Conservation (phyloP, 1,140 invertebrate genomes). For the Rhynchophorus ferrugineus region DNA sequence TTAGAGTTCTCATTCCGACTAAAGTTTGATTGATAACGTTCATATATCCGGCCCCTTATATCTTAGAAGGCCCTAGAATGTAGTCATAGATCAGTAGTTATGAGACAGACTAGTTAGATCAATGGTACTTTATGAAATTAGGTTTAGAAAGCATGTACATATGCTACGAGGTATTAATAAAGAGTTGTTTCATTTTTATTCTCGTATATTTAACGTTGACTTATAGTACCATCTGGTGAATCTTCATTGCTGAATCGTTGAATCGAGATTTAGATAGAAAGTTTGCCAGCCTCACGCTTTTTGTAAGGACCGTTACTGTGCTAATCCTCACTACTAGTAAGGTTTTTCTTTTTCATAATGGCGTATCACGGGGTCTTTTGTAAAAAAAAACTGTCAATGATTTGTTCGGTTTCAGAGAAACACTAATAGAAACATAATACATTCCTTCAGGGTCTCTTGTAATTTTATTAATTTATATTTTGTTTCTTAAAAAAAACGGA, state of each 20-base stretch:
- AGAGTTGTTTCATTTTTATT: background rate
- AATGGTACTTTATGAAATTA: constrained; percentile 5
- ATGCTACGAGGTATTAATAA: constrained; percentile 7
- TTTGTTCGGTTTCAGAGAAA: too few relatives aligned
- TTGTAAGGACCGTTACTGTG: constrained; percentile 26
- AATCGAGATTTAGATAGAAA: constrained; percentile 21
- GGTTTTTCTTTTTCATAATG: constrained; percentile 17
- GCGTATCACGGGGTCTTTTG: constrained; percentile 14
- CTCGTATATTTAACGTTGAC: too few relatives aligned
- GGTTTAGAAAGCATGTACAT: constrained; percentile 15
- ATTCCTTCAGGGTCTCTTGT: too few relatives aligned
- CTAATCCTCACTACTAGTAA: constrained; percentile 6
- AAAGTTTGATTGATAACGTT: too few relatives aligned
- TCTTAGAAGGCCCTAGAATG: constrained; percentile 19
- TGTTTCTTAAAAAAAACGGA: too few relatives aligned
- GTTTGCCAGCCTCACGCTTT: constrained; percentile 42
- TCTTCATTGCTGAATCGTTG: background rate
- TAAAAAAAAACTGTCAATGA: too few relatives aligned
- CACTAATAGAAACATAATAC: too few relatives aligned
- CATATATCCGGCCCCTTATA: constrained; percentile 8
- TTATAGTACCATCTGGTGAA: constrained; percentile 1
- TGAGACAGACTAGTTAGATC: constrained; percentile 9
- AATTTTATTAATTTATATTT: too few relatives aligned
- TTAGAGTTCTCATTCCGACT: background rate
- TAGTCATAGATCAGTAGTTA: constrained; percentile 15